phyloP scores from a whole-genome alignment of 2,113 vertebrate genomes.

The Rhineura floridana region DNA sequence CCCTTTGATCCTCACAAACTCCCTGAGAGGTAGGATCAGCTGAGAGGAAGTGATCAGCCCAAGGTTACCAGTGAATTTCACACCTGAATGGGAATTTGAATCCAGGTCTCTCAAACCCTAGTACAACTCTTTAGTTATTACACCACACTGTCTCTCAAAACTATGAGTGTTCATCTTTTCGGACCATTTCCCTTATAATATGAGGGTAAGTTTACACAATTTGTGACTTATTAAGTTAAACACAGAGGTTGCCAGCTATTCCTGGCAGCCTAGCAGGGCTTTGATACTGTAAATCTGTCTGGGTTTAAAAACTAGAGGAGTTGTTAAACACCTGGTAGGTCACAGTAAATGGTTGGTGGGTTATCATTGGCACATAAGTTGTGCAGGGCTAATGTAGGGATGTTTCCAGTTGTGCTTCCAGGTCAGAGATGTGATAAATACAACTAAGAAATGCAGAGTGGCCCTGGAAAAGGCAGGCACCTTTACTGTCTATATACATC shows the following conservation, averaged over 20 bases:
- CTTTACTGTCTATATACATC: neutral
- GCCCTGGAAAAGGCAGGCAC: neutral
- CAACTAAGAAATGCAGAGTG: neutral
- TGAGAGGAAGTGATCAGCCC: neutral
- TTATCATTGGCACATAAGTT: neutral
- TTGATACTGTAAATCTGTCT: neutral
- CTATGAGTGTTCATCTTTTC: neutral
- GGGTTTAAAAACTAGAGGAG: neutral
- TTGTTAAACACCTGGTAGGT: neutral
- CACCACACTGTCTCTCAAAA: neutral
- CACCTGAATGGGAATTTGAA: neutral
- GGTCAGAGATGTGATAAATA: neutral
- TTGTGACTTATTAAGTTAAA: neutral
- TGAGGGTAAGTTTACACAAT: neutral
- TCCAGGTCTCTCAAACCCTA: neutral
- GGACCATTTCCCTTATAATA: neutral
- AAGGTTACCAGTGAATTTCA: conserved; percentile 9
- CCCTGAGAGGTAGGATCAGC: too few relatives aligned
- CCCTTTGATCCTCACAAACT: too few relatives aligned
- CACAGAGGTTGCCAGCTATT: neutral
- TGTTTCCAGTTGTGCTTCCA: neutral
- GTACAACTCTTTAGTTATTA: neutral
- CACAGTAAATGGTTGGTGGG: neutral
- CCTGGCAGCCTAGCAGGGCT: neutral
- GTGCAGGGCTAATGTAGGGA: neutral